phyloP scores from a whole-genome alignment of 1,140 invertebrate genomes.

The Vanessa atalanta region DNA sequence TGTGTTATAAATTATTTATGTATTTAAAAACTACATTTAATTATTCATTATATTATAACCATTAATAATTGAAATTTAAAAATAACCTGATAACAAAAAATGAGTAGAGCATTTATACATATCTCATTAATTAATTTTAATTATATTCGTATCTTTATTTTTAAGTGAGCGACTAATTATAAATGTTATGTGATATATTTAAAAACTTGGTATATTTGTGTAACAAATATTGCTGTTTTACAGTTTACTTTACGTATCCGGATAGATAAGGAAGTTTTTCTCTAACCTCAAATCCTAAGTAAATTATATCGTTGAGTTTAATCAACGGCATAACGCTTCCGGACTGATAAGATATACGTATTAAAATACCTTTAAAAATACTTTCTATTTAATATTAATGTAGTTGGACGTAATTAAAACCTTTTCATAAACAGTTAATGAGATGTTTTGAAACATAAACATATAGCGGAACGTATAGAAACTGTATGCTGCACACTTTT shows the following conservation, averaged over 20 bases:
- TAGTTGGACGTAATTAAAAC: no score
- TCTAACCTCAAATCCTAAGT: slow-evolving; percentile 21
- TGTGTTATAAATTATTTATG: no score
- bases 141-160: not conserved
- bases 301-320: slow-evolving; percentile 29
- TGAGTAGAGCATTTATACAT: no score
- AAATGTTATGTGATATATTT: no score
- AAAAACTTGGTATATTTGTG: no score
- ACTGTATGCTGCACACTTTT: no score
- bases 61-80: no score
- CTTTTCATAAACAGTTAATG: not conserved
- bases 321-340: slow-evolving; percentile 36
- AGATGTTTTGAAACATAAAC: not conserved
- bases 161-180: no score
- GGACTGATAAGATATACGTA: slow-evolving; percentile 39
- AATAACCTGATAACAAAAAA: no score
- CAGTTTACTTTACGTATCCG: slow-evolving; percentile 1
- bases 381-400: not conserved
- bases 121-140: not conserved
- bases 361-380: slow-evolving; percentile 18
- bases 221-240: not conserved
- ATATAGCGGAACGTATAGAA: not conserved
- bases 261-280: not conserved
- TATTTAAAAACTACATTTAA: no score
- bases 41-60: no score